phyloP scores from a whole-genome alignment of 2,113 vertebrate species.

The Hippocampus mohnikei region DNA sequence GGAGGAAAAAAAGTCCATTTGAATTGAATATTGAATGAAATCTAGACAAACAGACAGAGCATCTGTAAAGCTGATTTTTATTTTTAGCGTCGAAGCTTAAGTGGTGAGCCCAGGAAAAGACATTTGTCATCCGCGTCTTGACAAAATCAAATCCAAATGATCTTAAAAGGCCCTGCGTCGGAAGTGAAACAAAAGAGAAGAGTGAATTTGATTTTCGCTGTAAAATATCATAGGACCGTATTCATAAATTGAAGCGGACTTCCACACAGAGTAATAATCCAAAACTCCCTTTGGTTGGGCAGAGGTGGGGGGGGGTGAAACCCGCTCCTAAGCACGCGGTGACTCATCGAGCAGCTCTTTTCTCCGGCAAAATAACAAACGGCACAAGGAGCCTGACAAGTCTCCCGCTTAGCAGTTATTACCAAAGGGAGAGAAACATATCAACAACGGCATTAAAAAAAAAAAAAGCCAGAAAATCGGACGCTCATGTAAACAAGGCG shows the following conservation, averaged over 20 bases:
- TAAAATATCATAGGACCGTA: not conserved
- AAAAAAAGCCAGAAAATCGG: conserved; percentile 27
- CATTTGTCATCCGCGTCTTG: no score
- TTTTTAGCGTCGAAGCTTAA: not conserved
- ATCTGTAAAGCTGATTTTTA: no score
- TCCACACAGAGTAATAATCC: not conserved
- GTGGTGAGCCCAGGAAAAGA: not conserved
- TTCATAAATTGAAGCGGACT: not conserved
- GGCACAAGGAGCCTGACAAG: conserved; percentile 23
- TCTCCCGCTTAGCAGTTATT: conserved; percentile 35
- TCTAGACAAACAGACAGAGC: no score
- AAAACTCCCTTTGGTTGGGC: conserved; percentile 4
- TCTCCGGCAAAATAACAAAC: conserved; percentile 18
- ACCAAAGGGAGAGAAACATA: conserved; percentile 39
- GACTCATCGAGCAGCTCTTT: conserved; percentile 32
- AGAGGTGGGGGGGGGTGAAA: conserved; percentile 1
- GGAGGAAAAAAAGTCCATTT: no score
- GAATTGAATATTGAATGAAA: no score
- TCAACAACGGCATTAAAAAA: conserved; percentile 14
- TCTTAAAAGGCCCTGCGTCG: not conserved
- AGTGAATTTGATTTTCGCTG: not conserved
- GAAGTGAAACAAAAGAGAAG: not conserved
- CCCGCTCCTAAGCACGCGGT: conserved; percentile 13
- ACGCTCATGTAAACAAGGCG: conserved; percentile 21
- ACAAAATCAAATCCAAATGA: not conserved